Conservation (phyloP, 2,113 vertebrate species). For the Vanacampus margaritifer region DNA sequence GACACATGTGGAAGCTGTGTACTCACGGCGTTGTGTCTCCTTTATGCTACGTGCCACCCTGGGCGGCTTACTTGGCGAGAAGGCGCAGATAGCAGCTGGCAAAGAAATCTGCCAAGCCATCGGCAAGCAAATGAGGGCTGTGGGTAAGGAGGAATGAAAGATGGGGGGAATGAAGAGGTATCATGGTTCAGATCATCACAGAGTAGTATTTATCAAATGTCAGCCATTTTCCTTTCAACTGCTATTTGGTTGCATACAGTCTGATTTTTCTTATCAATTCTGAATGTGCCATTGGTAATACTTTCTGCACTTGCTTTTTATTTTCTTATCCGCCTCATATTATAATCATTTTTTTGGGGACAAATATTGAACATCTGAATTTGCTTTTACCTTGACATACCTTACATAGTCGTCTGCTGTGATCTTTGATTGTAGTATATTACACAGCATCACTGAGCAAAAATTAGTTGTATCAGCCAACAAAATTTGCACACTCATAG, state of each 20-base stretch:
- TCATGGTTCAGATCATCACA: conserved; percentile 77
- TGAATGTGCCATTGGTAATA: conserved; percentile 10
- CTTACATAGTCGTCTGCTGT: conserved; percentile 22
- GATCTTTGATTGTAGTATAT: conserved; percentile 24
- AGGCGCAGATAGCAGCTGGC: conserved; percentile 96
- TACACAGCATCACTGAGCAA: conserved; percentile 20
- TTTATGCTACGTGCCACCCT: conserved; percentile 95
- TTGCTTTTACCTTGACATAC: conserved; percentile 22
- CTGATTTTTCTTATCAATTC: conserved; percentile 4
- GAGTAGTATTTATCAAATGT: conserved; percentile 70
- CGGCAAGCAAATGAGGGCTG: conserved; percentile 97
- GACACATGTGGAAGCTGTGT: conserved; percentile 96
- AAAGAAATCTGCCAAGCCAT: conserved; percentile 99
- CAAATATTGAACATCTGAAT: conserved; percentile 11
- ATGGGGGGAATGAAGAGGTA: conserved; percentile 60
- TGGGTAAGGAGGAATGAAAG: conserved; percentile 87
- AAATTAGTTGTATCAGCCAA: conserved; percentile 36
- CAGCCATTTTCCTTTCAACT: conserved; percentile 24
- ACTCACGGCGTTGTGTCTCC: conserved; percentile 95
- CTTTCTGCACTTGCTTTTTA: conserved; percentile 16
- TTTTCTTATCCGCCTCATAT: conserved; percentile 18
- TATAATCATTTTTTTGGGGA: conserved; percentile 18
- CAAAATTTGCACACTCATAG: conserved; percentile 22
- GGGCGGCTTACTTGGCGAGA: conserved; percentile 92
- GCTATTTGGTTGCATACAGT: conserved; percentile 21